Base-by-base conservation (phyloP, 2,888 invertebrate species). In the Stegophylla sp. region DNA sequence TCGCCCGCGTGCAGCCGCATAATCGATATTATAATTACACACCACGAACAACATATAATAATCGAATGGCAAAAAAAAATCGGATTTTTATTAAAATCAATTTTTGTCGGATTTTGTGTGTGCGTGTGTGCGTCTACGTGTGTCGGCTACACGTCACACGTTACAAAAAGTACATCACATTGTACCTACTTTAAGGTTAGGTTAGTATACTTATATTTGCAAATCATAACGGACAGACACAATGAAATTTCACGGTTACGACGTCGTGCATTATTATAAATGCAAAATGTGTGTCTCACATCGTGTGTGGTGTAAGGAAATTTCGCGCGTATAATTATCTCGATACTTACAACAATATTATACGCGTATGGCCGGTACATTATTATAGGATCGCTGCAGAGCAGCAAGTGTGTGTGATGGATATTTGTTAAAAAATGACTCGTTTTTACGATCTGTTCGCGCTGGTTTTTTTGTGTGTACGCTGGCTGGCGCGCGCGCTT, bases 11-110 rank as follows among this genome's bases (percentile, higher is more conserved):
- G 59, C n/a, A n/a, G n/a, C 45, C 59, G 61, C 61, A 61, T 74
- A 74, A 63, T 74, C 61, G 61, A 74, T 61, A 28, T 74, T 63
- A 74, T 74, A 74, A 74, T 74, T 61, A 74, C 20, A 74, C 26
- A 59, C 59, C 72, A 17, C 43, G 43, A 17, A 59, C n/a, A n/a
- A n/a, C n/a, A n/a, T n/a, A 41, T 56, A 20, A 10, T 51, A 59
- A 59, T 71, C 71, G 23, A 43, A 74, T 48, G 17, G 61, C 61
- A 63, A 45, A 48, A n/a, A n/a, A n/a, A n/a, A n/a, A 74, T 63
- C 45, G 34, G 20, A 63, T 63, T 74, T 74, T 61, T 28, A 34
- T 74, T 20, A n/a, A 45, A 74, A 63, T 74, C 45, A 20, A 63
- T 48, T 63, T 59, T 61, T 48, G 45, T 74, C n/a, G 20, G 1